Evolutionary conservation across 92 coral and sea anemone species (phyloP), one percentile per base, ranked within the genome.

Genomic region (Phenganax marumi): DNA sequence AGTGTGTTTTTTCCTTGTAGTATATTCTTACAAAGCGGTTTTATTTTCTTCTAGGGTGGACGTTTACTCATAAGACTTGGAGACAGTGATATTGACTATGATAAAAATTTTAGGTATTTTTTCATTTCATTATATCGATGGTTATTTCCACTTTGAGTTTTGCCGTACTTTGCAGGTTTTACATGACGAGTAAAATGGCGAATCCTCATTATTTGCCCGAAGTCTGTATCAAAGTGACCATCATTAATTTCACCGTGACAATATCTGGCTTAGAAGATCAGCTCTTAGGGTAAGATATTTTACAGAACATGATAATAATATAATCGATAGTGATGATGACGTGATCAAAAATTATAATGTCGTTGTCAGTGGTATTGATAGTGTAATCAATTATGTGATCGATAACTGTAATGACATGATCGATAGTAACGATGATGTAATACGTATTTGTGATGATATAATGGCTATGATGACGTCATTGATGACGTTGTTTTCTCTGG

Each of bases 171-270:
- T 77, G 16, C 87, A 92, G 99, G 83, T 96, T 96, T 84, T 96
- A 96, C 91, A 96, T 96, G 99, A 96, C 99, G 1, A 96, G 97
- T 76, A 96, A 96, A 81, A 86, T 96, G 80, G 90, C 99, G 46
- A 96, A 96, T 72, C 99, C 99, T 50, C 99, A 96, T 63, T 96
- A 96, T 76, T 89, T 96, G 21, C 99, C 99, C 2, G 99, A 96
- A 21, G 97, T 96, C 22, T 96, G 99, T 85, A 96, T 96, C 85
- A 96, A 96, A 74, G 99, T 96, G 18, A 96, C 99, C 58, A 96
- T 96, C 87, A 96, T 96, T 19, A 96, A 96, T 89, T 96, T 96
- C 77, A 96, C 99, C 53, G 99, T 96, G n/a, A 96, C 99, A 58
- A 92, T 88, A 81, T 96, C 99, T 52, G 99, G 99, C 39, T 90